These are phyloP conservation scores for Ramphastos sulfuratus DNA, from an alignment of 2,113 vertebrate genomes.

Conservation along the genomic window DNA sequence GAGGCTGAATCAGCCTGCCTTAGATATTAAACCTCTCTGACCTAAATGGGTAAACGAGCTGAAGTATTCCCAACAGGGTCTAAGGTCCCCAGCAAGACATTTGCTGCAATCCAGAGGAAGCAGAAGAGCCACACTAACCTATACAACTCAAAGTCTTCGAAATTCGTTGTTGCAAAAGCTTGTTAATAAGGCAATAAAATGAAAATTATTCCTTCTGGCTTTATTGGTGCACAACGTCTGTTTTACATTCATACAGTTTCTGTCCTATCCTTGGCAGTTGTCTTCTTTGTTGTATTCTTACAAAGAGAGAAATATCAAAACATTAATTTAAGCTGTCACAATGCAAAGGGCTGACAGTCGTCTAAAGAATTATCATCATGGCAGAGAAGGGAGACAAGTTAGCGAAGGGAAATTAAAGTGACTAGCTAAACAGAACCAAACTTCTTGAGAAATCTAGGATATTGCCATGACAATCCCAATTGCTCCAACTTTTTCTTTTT, in stretches of 20 bases:
- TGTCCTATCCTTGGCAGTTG: constrained; percentile 71
- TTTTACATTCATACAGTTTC: constrained; percentile 66
- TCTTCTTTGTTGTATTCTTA: constrained; percentile 75
- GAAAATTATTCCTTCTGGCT: constrained; percentile 50
- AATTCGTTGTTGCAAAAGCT: constrained; percentile 35
- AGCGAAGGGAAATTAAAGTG: constrained; percentile 71
- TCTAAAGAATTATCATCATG: constrained; percentile 72
- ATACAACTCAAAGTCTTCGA: background rate
- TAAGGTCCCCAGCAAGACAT: background rate
- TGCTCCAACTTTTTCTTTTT: constrained; percentile 33
- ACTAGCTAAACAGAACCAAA: constrained; percentile 74
- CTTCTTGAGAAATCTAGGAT: constrained; percentile 63
- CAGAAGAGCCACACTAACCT: background rate
- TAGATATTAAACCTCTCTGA: background rate
- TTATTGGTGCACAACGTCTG: constrained; percentile 54
- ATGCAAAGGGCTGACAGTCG: constrained; percentile 75
- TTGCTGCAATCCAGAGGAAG: background rate
- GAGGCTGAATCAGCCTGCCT: constrained; percentile 9
- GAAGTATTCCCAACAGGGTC: background rate
- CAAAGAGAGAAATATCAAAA: constrained; percentile 74
- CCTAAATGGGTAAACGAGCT: background rate
- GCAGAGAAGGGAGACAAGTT: constrained; percentile 70
- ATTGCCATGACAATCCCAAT: constrained; percentile 65
- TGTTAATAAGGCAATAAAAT: constrained; percentile 54
- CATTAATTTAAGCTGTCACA: constrained; percentile 78